phyloP scores from a whole-genome alignment of 1,140 invertebrate species.

The Panagrolaimus sp. region DNA sequence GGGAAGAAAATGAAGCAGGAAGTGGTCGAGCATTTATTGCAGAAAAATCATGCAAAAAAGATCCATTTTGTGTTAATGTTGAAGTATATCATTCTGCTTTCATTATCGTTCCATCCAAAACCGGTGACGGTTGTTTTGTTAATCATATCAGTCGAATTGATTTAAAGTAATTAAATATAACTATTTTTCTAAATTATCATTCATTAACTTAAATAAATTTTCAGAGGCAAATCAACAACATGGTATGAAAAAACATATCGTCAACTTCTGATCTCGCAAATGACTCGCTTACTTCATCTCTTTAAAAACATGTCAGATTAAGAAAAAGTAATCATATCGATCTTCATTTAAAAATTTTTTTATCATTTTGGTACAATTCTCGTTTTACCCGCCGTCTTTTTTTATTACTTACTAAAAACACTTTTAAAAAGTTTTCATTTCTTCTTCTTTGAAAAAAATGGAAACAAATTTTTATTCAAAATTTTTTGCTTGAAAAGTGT shows the following conservation, averaged over 20 bases:
- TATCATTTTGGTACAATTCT: too few relatives aligned
- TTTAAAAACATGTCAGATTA: too few relatives aligned
- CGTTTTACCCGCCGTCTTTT: too few relatives aligned
- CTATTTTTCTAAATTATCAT: background rate
- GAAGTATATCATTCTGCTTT: background rate
- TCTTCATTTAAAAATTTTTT: too few relatives aligned
- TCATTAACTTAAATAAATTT: background rate
- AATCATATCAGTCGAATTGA: conserved; percentile 2
- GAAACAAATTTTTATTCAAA: too few relatives aligned
- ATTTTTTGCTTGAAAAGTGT: too few relatives aligned
- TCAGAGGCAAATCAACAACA: background rate
- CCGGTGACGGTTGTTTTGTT: background rate
- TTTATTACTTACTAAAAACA: too few relatives aligned
- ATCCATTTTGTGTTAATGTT: background rate
- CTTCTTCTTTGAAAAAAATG: too few relatives aligned
- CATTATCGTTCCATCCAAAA: background rate
- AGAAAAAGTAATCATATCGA: too few relatives aligned
- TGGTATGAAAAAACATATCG: conserved; percentile 7
- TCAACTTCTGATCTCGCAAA: background rate
- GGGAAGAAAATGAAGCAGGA: background rate
- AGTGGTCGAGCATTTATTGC: background rate
- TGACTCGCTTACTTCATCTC: background rate
- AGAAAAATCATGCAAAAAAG: background rate
- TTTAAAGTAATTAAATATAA: background rate
- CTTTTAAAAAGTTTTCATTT: too few relatives aligned